Evolutionary conservation across 2,888 invertebrate species (phyloP), one percentile per base, ranked within the genome.

Genomic region (Acronicta leporina): DNA sequence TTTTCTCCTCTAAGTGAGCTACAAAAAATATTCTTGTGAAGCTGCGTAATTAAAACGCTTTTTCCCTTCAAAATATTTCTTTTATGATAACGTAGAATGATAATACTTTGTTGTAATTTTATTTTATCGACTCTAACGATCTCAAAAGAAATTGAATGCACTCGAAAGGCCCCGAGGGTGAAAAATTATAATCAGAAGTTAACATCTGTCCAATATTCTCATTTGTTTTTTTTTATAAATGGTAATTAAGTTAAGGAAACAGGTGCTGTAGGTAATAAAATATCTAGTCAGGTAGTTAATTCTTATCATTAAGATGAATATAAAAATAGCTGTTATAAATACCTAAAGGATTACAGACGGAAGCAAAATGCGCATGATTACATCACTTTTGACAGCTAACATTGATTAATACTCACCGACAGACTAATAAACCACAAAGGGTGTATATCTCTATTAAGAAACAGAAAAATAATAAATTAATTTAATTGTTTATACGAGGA

Each of bases 1-100:
- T 72, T 73, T 73, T 57, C 59, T 45, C 49, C 52, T 66, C 50
- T 62, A 75, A 79, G 73, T 73, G 53, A 71, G 67, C 62, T 53
- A 61, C 66, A 65, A 69, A 59, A 33, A 66, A 63, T 64, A 56
- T 55, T 61, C 65, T 65, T 75, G 54, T 47, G 43, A 25, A 52
- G 57, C 51, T 66, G 50, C 48, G 49, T 64, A 71, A 76, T 76
- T 76, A 73, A 71, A 68, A 58, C 16, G 49, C 25, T 70, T 60
- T 65, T 56, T 47, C 15, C 11, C 46, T 47, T 42, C 27, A 16
- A 56, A 59, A 57, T 41, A 52, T 60, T 63, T 30, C 20, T 54
- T 68, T 53, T 50, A 30, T 45, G 52, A 68, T 57, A 46, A 57
- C 48, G 48, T 67, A 16, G 43, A 10, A 42, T 35, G 13, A 55